Evolutionary conservation across 2,888 invertebrate species (phyloP).

Genomic region (Archips crataeganus): DNA sequence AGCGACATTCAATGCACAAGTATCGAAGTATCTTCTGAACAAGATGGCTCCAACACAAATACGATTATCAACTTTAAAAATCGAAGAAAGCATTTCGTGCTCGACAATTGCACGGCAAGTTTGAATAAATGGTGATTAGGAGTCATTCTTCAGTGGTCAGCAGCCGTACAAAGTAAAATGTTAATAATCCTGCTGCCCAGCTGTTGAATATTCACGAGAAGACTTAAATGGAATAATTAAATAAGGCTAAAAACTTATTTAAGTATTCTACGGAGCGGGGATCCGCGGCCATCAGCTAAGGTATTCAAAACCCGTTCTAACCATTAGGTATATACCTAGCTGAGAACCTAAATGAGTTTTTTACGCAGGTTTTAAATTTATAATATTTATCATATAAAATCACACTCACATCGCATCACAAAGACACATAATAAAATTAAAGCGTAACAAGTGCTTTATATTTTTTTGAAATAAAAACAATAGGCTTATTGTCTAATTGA

Average conservation of each 20-base stretch:
- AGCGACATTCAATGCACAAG: too few relatives aligned
- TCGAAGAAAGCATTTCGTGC: neutral
- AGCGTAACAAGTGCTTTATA: too few relatives aligned
- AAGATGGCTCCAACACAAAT: too few relatives aligned
- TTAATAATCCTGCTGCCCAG: constrained; percentile 47
- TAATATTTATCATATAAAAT: neutral
- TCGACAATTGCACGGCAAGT: neutral
- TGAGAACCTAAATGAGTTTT: constrained; percentile 29
- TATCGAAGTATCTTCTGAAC: too few relatives aligned
- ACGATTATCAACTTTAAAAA: neutral
- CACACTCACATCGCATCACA: too few relatives aligned
- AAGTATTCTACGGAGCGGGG: constrained; percentile 69
- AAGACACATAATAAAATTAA: too few relatives aligned
- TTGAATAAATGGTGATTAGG: neutral
- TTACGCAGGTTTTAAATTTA: constrained; percentile 8
- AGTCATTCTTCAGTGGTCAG: constrained; percentile 5
- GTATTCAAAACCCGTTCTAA: constrained; percentile 73
- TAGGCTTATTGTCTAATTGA: too few relatives aligned
- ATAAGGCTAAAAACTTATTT: constrained; percentile 79
- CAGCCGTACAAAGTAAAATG: constrained; percentile 29
- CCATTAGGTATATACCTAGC: constrained; percentile 61
- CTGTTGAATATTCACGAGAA: constrained; percentile 75
- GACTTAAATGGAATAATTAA: constrained; percentile 77
- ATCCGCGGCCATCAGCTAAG: constrained; percentile 65
- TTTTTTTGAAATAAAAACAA: too few relatives aligned